Evolutionary conservation across 2,113 vertebrate genomes (phyloP).

Genomic region (Dermatemys mawii): DNA sequence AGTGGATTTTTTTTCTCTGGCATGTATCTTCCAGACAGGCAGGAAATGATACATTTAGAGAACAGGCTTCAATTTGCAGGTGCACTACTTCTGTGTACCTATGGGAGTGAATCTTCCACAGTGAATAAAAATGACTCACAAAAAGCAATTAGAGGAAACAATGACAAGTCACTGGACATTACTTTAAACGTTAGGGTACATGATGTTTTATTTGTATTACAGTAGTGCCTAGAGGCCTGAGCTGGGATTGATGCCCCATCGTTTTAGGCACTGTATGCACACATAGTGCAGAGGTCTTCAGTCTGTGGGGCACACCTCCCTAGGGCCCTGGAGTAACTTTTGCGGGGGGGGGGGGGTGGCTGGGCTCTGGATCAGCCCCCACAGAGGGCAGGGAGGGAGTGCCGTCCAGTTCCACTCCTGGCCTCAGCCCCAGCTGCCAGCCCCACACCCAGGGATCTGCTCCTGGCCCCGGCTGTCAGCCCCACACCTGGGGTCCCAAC

Average conservation of each 20-base stretch:
- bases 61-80: neutral
- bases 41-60: rapidly evolving
- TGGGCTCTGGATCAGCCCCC: too few species aligned
- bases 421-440: too few species aligned
- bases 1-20: neutral
- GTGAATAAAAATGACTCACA: neutral
- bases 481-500: too few species aligned
- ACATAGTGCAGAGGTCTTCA: neutral
- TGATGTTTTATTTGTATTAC: neutral
- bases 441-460: too few species aligned
- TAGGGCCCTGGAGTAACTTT: too few species aligned
- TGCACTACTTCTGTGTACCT: neutral
- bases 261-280: neutral
- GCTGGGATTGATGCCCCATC: neutral
- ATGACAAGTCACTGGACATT: neutral
- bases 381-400: too few species aligned
- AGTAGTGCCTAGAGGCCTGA: neutral
- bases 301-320: too few species aligned
- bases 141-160: neutral
- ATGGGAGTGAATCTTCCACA: neutral
- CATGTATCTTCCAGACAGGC: neutral
- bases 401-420: too few species aligned
- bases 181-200: neutral
- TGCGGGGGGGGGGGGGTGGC: rapidly evolving
- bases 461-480: too few species aligned